These are phyloP conservation scores for Polyploca ridens DNA, from an alignment of 2,888 invertebrate species.

Conservation along the genomic window DNA sequence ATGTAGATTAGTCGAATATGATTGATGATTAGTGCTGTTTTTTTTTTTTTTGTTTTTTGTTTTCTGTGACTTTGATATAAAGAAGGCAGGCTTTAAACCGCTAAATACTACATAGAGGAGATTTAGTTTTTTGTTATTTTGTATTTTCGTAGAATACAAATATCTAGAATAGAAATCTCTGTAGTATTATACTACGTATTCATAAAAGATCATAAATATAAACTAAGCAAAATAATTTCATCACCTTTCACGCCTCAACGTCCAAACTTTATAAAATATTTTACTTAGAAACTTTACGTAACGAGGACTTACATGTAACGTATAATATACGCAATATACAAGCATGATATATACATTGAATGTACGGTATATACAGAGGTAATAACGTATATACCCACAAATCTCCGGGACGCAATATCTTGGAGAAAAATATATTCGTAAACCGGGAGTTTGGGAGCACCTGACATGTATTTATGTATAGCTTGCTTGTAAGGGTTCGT, in stretches of 20 bases:
- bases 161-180: too few species aligned
- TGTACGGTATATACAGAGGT: too few species aligned
- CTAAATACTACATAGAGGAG: too few species aligned
- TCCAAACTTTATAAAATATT: constrained; percentile 34
- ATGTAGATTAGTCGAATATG: too few species aligned
- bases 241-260: constrained; percentile 14
- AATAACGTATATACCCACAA: constrained; percentile 39
- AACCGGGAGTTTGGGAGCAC: constrained; percentile 51
- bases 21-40: too few species aligned
- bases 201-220: neutral
- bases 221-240: constrained; percentile 5
- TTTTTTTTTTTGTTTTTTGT: too few species aligned
- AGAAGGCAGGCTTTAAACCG: too few species aligned
- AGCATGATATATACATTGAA: constrained; percentile 12
- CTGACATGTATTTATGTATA: constrained; percentile 61
- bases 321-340: constrained; percentile 18
- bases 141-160: too few species aligned
- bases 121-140: too few species aligned
- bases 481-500: constrained; percentile 35
- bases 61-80: too few species aligned
- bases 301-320: neutral
- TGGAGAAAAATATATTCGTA: constrained; percentile 67
- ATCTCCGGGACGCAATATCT: constrained; percentile 66
- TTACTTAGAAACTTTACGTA: constrained; percentile 28
- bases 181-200: neutral